A percentile compares a stretch with the other conserved stretches of the same genome.
Evolutionary conservation across 2,797 vertebrate species (phyloP).

Genomic region (Cryptoprocta ferox): DNA sequence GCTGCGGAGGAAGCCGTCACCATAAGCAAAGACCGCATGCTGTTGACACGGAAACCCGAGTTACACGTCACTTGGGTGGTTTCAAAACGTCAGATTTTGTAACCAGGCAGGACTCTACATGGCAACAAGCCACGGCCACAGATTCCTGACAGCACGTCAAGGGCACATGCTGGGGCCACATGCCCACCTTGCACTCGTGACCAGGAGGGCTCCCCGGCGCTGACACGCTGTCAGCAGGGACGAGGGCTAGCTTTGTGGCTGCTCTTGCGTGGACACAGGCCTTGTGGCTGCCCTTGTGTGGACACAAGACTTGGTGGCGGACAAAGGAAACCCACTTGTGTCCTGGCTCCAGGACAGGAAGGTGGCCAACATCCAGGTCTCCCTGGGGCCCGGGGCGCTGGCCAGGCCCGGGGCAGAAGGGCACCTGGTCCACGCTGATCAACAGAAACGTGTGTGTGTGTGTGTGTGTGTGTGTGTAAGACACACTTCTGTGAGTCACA

Average conservation of each 20-base stretch:
- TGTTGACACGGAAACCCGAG: constrained; percentile 77
- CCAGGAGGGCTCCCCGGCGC: not conserved
- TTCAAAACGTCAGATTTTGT: constrained; percentile 75
- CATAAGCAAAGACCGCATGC: constrained; percentile 15
- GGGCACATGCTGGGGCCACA: not conserved
- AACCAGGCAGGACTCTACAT: constrained; percentile 69
- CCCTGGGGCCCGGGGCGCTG: not conserved
- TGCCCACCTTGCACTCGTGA: not conserved
- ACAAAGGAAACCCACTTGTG: not conserved
- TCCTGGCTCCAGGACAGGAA: not conserved
- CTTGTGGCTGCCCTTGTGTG: not conserved
- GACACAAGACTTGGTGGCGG: accelerated
- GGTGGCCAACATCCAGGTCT: not conserved
- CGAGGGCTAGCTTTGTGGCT: not conserved
- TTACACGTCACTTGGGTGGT: constrained; percentile 61
- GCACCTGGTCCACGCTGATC: not conserved
- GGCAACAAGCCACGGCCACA: constrained; percentile 26
- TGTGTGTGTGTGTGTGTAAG: accelerated
- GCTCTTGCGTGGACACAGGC: not conserved
- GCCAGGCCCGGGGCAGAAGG: too few species aligned
- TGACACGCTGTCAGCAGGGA: not conserved
- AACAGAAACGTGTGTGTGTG: not conserved
- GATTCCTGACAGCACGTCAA: constrained; percentile 63
- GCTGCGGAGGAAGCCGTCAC: constrained; percentile 54
- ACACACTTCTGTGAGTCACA: not conserved